Evolutionary conservation across 2,113 vertebrate species (phyloP).

Genomic region (Phycodurus eques): DNA sequence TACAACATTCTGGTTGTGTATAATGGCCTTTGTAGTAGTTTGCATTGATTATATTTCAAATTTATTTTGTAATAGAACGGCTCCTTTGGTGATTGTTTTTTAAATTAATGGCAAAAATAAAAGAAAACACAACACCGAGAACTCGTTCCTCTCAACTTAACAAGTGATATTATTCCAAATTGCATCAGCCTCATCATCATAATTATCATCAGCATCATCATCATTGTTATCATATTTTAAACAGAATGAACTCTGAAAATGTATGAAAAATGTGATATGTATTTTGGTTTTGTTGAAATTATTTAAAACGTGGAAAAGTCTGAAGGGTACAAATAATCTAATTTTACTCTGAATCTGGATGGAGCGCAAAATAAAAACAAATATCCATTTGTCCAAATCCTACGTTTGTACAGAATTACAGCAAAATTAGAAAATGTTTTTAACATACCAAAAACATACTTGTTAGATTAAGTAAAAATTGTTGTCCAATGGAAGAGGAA

Average conservation of each 20-base stretch:
- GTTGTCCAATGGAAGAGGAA: slow-evolving; percentile 9
- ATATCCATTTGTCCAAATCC: background rate
- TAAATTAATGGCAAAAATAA: slow-evolving; percentile 11
- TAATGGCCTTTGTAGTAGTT: slow-evolving; percentile 20
- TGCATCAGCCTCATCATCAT: background rate
- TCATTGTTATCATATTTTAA: background rate
- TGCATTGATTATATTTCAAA: slow-evolving; percentile 40
- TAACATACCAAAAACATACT: background rate
- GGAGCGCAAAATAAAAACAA: background rate
- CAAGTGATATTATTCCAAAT: too few species aligned
- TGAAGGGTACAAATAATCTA: background rate
- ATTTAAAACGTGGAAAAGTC: background rate
- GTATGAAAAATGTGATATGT: background rate
- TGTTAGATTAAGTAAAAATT: background rate
- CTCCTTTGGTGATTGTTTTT: slow-evolving; percentile 12
- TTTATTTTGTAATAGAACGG: slow-evolving; percentile 33
- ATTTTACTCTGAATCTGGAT: background rate
- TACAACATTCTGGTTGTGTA: slow-evolving; percentile 13
- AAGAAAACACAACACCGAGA: background rate
- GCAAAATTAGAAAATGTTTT: background rate
- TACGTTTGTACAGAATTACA: background rate
- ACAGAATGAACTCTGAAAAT: background rate
- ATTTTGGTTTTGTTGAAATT: background rate
- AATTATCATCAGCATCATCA: background rate
- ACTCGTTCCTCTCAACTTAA: background rate